Base-by-base conservation (phyloP, 1,140 invertebrate genomes). In the Bombus sylvicola region DNA sequence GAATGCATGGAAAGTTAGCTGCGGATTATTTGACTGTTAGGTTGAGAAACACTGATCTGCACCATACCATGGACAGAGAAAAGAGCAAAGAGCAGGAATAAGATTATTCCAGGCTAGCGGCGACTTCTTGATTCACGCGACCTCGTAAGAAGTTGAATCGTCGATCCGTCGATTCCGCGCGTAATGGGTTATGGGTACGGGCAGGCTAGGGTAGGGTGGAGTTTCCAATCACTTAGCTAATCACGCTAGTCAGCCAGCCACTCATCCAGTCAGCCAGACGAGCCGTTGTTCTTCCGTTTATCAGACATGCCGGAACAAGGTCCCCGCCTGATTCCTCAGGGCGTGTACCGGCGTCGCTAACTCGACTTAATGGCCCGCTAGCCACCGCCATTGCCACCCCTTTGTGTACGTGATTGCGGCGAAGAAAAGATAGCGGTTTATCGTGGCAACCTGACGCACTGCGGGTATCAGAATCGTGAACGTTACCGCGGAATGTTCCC, bases 211-310 rank as follows among this genome's bases (percentile, higher is more conserved):
- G 34, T 59, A 88, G 88, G 90, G 91, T 89, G 87, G 90, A 79
- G 88, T 84, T 84, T 91, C 87, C 89, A 92, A 91, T 92, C 91
- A 92, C 91, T 92, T 92, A 91, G 89, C 89, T 91, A 92, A 92
- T 92, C 91, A 91, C 87, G 90, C 83, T 34, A 81, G 83, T 62
- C 83, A 85, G 83, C 77, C 83, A 85, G 43, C 59, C 59, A 81
- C 69, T 81, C 71, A 57, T 74, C 83, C 77, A 85, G 83, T 31
- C 69, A 73, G 57, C 53, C 77, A 74, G 77, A 80, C 77, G 57
- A 79, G 69, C 83, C 69, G 83, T 81, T 81, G 83, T 81, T 81
- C 83, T 84, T 84, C 68, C 76, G 83, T 84, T 84, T 84, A 84
- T 84, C 68, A 71, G 83, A 84, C 76, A 68, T 84, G 83, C 68